Conservation (phyloP, 2,797 vertebrate genomes). For the Crax fasciolata region DNA sequence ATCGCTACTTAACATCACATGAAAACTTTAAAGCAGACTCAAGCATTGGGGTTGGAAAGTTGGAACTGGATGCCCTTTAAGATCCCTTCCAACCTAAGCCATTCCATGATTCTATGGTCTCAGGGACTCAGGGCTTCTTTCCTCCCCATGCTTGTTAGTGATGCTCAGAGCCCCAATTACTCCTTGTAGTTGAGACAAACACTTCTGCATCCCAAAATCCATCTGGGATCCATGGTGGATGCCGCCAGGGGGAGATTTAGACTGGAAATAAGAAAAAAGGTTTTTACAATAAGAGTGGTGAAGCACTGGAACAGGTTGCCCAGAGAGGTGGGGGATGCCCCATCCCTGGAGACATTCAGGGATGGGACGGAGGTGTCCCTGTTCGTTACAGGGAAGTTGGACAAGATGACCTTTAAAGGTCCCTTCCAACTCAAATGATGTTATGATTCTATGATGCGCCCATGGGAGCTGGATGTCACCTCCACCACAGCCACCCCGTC, state of each 20-base stretch:
- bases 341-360: too few species aligned
- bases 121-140: neutral
- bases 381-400: too few species aligned
- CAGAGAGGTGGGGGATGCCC: too few species aligned
- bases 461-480: neutral
- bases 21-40: neutral
- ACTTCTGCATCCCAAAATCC: neutral
- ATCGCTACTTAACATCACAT: neutral
- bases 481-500: neutral
- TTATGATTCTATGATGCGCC: neutral
- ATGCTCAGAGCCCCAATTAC: neutral
- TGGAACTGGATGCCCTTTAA: too few species aligned
- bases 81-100: too few species aligned
- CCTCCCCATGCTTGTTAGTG: neutral
- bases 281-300: too few species aligned
- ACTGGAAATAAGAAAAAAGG: too few species aligned
- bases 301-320: too few species aligned
- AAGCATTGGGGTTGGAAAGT: neutral
- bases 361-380: too few species aligned
- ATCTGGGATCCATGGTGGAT: accelerated
- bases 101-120: neutral
- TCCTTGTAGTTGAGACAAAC: neutral
- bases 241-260: too few species aligned
- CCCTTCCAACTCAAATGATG: neutral
- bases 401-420: neutral